Conservation (phyloP, 1,140 invertebrate species). For the Bombus fervidus region DNA sequence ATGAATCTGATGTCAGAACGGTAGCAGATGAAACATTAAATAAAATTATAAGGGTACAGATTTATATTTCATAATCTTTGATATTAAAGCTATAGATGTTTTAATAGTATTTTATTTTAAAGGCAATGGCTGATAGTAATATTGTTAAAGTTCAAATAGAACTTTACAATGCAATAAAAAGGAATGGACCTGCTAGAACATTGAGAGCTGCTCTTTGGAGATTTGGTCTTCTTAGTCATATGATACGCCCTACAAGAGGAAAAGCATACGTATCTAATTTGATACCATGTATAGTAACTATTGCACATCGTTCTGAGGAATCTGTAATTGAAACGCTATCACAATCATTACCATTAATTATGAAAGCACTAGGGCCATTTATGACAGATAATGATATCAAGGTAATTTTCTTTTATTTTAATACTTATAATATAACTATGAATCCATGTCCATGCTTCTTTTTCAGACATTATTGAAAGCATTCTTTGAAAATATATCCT, state of each 20-base stretch:
- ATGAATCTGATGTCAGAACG: conserved; percentile 90
- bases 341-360: conserved; percentile 87
- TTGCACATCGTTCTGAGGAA: conserved; percentile 88
- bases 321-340: conserved; percentile 88
- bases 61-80: neutral
- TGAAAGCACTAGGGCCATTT: conserved; percentile 87
- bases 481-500: conserved; percentile 86
- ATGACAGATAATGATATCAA: conserved; percentile 89
- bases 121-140: conserved; percentile 86
- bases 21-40: conserved; percentile 92
- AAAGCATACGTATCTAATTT: conserved; percentile 90
- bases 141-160: conserved; percentile 89
- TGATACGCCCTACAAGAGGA: conserved; percentile 88
- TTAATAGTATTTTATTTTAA: conserved; percentile 48
- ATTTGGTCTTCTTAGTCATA: conserved; percentile 88
- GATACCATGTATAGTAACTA: conserved; percentile 87
- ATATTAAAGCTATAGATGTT: conserved; percentile 11
- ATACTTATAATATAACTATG: conserved; percentile 27
- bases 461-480: conserved; percentile 85
- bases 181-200: conserved; percentile 87
- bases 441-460: conserved; percentile 52
- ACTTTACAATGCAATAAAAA: conserved; percentile 92
- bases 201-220: conserved; percentile 88
- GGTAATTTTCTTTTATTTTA: conserved; percentile 77
- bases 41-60: conserved; percentile 87